Base-by-base conservation (phyloP, 2,888 invertebrate species). In the Selenia dentaria region DNA sequence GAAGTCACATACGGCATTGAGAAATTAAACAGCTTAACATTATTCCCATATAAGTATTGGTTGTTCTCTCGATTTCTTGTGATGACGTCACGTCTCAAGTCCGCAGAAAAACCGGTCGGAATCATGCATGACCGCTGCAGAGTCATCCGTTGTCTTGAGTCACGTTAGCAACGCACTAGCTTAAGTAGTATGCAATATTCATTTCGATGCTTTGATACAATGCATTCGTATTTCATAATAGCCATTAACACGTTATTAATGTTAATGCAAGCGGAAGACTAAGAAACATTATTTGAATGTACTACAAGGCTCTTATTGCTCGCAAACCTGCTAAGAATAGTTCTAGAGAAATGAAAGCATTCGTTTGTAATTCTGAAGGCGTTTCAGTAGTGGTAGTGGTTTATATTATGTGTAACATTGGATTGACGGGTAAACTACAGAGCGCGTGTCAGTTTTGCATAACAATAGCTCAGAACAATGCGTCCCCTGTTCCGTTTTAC, bases 41-140 rank as follows among this genome's bases (percentile, higher is more conserved):
- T 67, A 73, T 75, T 64, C 51, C 72, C 73, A 62, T 74, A 68
- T 68, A 74, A 67, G 71, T 64, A 68, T 66, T 51, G 67, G 57
- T 65, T 70, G 61, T 54, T 69, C 57, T 65, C 57, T 66, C 64
- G 55, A 65, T 67, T 67, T 63, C 63, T 66, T 54, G 58, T 45
- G 54, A 52, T 86, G 84, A 86, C 86, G 85, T 86, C 86, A 86
- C 41, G 18, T 53, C 47, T 46, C 56, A 52, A 16, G 60, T 62
- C 63, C 59, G 79, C 79, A 80, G 76, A 74, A 80, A 81, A 88
- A 88, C 88, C 87, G 83, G 88, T 86, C 66, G 59, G 69, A 70
- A 67, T 80, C 74, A 81, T 74, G 78, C 75, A 70, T 73, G 79
- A 83, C 81, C 79, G 78, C 77, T 68, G 71, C 60, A 62, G 63